Conservation (phyloP, 2,797 vertebrate genomes). For the Pagetopsis macropterus region DNA sequence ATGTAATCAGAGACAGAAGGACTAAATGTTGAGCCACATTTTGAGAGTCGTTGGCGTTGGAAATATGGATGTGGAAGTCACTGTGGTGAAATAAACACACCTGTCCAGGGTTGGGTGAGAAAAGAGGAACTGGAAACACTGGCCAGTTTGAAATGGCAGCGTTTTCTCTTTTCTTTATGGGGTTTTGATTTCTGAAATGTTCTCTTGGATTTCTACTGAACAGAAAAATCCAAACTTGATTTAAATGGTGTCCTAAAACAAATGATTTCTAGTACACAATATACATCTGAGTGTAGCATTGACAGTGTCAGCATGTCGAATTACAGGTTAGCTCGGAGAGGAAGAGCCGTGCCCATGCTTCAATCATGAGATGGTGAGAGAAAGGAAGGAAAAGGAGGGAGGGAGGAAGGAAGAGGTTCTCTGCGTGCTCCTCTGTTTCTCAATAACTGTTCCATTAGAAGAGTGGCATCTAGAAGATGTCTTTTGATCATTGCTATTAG, state of each 20-base stretch:
- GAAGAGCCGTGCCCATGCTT: constrained; percentile 22
- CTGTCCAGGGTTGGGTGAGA: constrained; percentile 31
- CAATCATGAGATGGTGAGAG: constrained; percentile 36
- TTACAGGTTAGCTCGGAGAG: constrained; percentile 26
- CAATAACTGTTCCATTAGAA: not conserved
- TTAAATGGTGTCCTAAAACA: not conserved
- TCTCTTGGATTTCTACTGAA: not conserved
- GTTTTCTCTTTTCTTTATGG: not conserved
- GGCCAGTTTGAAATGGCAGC: not conserved
- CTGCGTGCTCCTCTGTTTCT: not conserved
- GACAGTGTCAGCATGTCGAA: constrained; percentile 20
- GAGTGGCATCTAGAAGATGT: not conserved
- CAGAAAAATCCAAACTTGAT: not conserved
- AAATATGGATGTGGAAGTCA: constrained; percentile 31
- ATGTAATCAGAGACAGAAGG: not conserved
- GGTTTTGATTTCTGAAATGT: not conserved
- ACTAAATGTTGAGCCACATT: constrained; percentile 15
- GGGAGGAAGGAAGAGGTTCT: constrained; percentile 50
- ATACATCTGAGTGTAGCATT: constrained; percentile 1
- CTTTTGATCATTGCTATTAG: not conserved
- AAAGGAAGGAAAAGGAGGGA: constrained; percentile 50
- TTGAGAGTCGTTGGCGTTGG: constrained; percentile 18
- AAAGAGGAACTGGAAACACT: constrained; percentile 40
- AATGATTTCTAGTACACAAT: not conserved
- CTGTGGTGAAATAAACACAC: constrained; percentile 37